Conservation (phyloP, 2,797 vertebrate genomes). For the Coendou prehensilis region DNA sequence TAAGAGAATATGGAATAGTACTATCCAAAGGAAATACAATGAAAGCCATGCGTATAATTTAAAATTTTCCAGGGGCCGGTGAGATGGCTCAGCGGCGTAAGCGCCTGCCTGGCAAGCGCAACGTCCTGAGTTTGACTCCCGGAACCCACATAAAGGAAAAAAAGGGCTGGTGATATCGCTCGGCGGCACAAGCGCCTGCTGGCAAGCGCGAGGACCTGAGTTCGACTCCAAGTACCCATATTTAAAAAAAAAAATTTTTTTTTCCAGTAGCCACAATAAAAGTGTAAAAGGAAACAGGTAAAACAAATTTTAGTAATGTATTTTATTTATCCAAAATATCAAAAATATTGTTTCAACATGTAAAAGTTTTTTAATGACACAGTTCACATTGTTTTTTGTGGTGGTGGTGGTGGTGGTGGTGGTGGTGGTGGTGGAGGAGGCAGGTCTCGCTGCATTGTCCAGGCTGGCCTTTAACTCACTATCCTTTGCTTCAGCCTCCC, state of each 20-base stretch:
- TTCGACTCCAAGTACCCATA: too few relatives aligned
- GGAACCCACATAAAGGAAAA: too few relatives aligned
- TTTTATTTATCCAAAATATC: conserved; percentile 41
- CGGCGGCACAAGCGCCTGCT: too few relatives aligned
- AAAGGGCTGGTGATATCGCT: too few relatives aligned
- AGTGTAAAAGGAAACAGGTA: conserved; percentile 51
- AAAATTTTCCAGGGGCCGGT: background rate
- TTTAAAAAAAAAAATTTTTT: too few relatives aligned
- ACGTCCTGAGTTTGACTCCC: too few relatives aligned
- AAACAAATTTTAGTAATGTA: conserved; percentile 38
- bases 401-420: background rate
- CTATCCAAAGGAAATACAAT: conserved; percentile 22
- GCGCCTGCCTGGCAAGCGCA: too few relatives aligned
- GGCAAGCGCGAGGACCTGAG: too few relatives aligned
- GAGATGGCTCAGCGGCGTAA: too few relatives aligned
- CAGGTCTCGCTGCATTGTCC: background rate
- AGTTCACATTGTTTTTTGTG: conserved; percentile 52
- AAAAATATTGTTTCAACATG: conserved; percentile 70
- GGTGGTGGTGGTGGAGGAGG: too few relatives aligned
- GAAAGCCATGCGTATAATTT: conserved; percentile 29
- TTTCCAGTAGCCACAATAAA: conserved; percentile 8
- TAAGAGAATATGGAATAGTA: conserved; percentile 6
- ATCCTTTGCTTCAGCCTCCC: background rate
- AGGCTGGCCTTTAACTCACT: background rate
- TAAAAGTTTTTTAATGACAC: conserved; percentile 39